Percentiles rank a stretch among this genome's conserved stretches.
These are phyloP conservation scores for Leptopterna dolabrata DNA, from an alignment of 2,888 invertebrate species.

Conservation along the genomic window DNA sequence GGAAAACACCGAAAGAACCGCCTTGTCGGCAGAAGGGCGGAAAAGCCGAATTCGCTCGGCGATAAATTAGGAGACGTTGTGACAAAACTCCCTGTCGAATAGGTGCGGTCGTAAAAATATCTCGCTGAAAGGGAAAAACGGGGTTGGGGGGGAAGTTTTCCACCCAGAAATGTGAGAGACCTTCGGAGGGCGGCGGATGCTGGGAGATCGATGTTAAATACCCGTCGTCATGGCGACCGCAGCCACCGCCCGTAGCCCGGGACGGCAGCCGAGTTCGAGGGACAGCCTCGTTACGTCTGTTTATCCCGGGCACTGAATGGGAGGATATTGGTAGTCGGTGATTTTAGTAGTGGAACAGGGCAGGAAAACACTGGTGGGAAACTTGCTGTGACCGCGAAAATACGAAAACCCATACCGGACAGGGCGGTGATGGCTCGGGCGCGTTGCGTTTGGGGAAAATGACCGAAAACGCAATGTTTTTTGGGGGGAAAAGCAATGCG, in stretches of 20 bases:
- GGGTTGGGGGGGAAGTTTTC: neutral
- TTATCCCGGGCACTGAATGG: neutral
- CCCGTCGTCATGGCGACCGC: constrained; percentile 41
- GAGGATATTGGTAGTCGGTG: neutral
- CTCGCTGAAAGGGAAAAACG: neutral
- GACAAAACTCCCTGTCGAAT: constrained; percentile 1
- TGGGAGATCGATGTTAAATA: constrained; percentile 45
- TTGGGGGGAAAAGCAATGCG: no score
- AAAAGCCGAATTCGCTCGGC: neutral
- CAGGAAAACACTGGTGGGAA: no score
- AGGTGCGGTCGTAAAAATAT: constrained; percentile 19
- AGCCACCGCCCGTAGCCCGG: constrained; percentile 41
- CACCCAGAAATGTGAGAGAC: neutral
- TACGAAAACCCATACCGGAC: no score
- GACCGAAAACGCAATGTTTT: no score
- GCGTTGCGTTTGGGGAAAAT: no score
- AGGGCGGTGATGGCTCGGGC: no score
- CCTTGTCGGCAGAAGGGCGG: neutral
- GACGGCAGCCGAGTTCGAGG: neutral
- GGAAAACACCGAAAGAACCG: neutral
- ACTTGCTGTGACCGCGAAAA: no score
- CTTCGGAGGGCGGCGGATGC: neutral
- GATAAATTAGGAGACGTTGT: constrained; percentile 15
- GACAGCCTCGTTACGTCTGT: neutral
- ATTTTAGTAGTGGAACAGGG: no score